Percentiles rank a stretch among this genome's conserved stretches.
phyloP scores from a whole-genome alignment of 1,140 invertebrate species.

The Reticulitermes speratus region DNA sequence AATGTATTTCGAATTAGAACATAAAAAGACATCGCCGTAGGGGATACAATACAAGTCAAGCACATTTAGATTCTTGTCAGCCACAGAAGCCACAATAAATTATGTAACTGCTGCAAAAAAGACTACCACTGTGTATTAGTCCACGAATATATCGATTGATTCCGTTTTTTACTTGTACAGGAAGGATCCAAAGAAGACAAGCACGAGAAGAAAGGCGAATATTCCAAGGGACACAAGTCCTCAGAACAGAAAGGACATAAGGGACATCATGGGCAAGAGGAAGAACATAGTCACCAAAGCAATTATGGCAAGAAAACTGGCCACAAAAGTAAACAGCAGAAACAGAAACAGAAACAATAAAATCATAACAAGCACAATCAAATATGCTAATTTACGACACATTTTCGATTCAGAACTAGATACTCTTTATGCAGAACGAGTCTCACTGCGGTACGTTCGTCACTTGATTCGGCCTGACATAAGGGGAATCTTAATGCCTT shows the following conservation, averaged over 20 bases:
- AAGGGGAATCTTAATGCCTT: too few relatives aligned
- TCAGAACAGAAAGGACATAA: constrained; percentile 74
- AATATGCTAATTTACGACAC: too few relatives aligned
- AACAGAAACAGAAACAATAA: not conserved
- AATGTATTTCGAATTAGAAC: too few relatives aligned
- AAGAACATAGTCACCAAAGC: constrained; percentile 62
- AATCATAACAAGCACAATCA: not conserved
- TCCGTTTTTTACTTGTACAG: not conserved
- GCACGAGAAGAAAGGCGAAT: constrained; percentile 70
- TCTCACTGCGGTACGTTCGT: too few relatives aligned
- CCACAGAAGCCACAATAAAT: not conserved
- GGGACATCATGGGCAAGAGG: constrained; percentile 66
- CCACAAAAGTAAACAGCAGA: constrained; percentile 44
- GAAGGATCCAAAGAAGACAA: constrained; percentile 53
- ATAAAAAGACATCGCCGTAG: too few relatives aligned
- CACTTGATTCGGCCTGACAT: too few relatives aligned
- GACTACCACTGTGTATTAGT: not conserved
- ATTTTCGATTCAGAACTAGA: too few relatives aligned
- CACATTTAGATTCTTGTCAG: not conserved
- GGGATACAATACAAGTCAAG: not conserved
- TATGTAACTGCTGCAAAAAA: not conserved
- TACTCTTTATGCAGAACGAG: too few relatives aligned
- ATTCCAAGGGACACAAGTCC: constrained; percentile 72
- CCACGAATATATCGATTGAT: not conserved
- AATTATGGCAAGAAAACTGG: constrained; percentile 66